Percentiles rank a stretch among this genome's conserved stretches.
Conservation (phyloP, 2,888 invertebrate species). For the Anthrax anthrax region DNA sequence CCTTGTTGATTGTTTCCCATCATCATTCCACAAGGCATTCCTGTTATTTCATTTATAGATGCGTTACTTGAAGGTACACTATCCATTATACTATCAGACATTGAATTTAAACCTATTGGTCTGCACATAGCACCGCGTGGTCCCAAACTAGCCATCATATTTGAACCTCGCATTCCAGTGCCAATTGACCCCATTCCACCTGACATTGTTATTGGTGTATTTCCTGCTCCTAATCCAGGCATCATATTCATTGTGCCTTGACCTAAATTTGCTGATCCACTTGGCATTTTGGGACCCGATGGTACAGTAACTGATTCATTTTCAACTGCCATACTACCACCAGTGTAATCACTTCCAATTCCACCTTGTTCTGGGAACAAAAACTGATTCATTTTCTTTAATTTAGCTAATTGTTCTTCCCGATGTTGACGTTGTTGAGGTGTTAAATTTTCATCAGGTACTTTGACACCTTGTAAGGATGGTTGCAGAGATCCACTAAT, state of each 20-base stretch:
- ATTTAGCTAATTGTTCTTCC: constrained; percentile 81
- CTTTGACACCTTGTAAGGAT: constrained; percentile 65
- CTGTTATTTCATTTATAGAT: constrained; percentile 4
- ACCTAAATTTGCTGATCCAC: constrained; percentile 2
- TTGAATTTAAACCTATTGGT: constrained; percentile 22
- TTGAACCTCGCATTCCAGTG: constrained; percentile 14
- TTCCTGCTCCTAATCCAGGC: background rate
- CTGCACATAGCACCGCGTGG: constrained; percentile 32
- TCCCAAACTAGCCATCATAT: constrained; percentile 30
- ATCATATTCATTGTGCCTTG: constrained; percentile 4
- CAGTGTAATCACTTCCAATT: constrained; percentile 15
- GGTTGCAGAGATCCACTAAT: constrained; percentile 39
- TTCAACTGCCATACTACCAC: constrained; percentile 8
- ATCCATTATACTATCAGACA: constrained; percentile 17
- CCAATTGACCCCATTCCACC: constrained; percentile 16
- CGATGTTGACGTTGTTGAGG: constrained; percentile 90
- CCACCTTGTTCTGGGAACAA: constrained; percentile 64
- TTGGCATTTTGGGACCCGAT: constrained; percentile 6
- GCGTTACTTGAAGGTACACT: constrained; percentile 10
- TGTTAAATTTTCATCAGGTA: constrained; percentile 90
- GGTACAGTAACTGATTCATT: constrained; percentile 9
- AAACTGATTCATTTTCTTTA: constrained; percentile 82
- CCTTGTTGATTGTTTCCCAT: constrained; percentile 1
- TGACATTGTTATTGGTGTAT: constrained; percentile 31
- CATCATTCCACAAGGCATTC: constrained; percentile 7